A percentile compares a stretch with the other conserved stretches of the same genome.
phyloP scores from a whole-genome alignment of 2,888 invertebrate genomes.

The Pristionchus entomophagus region DNA sequence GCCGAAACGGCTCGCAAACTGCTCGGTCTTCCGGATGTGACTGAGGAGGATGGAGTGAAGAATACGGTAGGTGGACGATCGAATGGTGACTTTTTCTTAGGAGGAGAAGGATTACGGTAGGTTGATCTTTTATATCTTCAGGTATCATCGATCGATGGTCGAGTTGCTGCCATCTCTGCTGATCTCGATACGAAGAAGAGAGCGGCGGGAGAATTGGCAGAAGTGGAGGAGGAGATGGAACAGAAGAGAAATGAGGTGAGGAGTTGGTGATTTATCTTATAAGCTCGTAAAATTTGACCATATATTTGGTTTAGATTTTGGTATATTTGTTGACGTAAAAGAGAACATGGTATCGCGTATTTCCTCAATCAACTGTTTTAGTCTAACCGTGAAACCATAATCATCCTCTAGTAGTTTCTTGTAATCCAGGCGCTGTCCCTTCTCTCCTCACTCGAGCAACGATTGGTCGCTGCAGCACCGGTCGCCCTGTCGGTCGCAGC shows the following conservation, averaged over 20 bases:
- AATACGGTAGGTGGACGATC: slow-evolving; percentile 3
- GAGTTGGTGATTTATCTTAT: too few relatives aligned
- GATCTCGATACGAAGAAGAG: slow-evolving; percentile 52
- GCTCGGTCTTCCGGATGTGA: slow-evolving; percentile 34
- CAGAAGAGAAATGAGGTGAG: slow-evolving; percentile 40
- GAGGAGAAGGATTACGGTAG: neutral
- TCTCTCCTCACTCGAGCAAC: neutral
- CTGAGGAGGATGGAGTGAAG: slow-evolving; percentile 36
- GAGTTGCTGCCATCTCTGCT: slow-evolving; percentile 52
- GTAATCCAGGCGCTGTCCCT: neutral
- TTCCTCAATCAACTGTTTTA: neutral
- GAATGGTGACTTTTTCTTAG: neutral
- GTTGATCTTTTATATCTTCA: neutral
- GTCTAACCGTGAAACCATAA: neutral
- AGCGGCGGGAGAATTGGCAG: slow-evolving; percentile 50
- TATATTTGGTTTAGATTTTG: neutral
- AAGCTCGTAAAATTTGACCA: neutral
- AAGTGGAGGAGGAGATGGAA: slow-evolving; percentile 54
- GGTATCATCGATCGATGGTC: slow-evolving; percentile 1
- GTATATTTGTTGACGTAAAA: neutral
- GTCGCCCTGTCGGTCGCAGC: neutral
- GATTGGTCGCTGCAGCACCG: neutral
- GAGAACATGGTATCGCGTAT: neutral
- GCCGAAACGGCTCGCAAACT: slow-evolving; percentile 25
- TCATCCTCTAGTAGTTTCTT: neutral